Evolutionary conservation across 2,888 invertebrate genomes (phyloP), one percentile per base, ranked within the genome.

Genomic region (Smittia aterrima): DNA sequence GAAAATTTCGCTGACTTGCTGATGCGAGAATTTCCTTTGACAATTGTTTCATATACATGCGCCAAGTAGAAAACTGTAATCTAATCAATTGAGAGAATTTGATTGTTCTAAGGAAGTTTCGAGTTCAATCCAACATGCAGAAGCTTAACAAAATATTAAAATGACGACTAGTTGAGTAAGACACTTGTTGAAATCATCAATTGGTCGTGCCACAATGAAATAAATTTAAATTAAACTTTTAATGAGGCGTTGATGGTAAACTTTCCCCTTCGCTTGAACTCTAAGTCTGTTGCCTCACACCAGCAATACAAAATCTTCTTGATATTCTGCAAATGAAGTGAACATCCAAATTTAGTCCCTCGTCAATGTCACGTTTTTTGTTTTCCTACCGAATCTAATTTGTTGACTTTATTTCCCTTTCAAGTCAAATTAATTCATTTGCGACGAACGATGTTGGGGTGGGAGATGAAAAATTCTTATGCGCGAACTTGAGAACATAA

Each of bases 111-210:
- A n/a, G n/a, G n/a, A n/a, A n/a, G n/a, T n/a, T n/a, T n/a, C n/a
- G n/a, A n/a, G n/a, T n/a, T n/a, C n/a, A n/a, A n/a, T n/a, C n/a
- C n/a, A n/a, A n/a, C n/a, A n/a, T n/a, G n/a, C n/a, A n/a, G n/a
- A n/a, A n/a, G n/a, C n/a, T n/a, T n/a, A n/a, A n/a, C n/a, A n/a
- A n/a, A n/a, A n/a, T n/a, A n/a, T n/a, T n/a, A n/a, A n/a, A 32
- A 9, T 32, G 32, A 32, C 32, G 32, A 32, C 4, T 6, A 9
- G 32, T 9, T 32, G 32, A 32, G 32, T 9, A 32, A 58, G 24
- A 58, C 58, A 58, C 58, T 58, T 58, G 58, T 58, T 58, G 58
- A 58, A 58, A 58, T 58, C 1, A 58, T 58, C 58, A 24, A 58
- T 13, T 58, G 6, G 24, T 22, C 58, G 13, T 7, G 4, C 24